Conservation (phyloP, 2,888 invertebrate genomes). For the Dicranocentrus wangi region DNA sequence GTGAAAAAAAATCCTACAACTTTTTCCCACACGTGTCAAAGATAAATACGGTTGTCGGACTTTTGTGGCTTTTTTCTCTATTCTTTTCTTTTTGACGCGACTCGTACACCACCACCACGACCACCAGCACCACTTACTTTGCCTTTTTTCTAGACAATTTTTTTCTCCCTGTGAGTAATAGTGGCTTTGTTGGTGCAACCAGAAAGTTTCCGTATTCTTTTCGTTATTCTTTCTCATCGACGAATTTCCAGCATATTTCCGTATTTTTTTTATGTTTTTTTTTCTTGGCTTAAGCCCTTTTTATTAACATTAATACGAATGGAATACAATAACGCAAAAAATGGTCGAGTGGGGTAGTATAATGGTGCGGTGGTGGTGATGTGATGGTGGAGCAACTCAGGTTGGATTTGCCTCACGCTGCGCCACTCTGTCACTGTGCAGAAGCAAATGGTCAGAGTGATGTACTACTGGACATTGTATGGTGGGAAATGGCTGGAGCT, state of each 20-base stretch:
- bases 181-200: not conserved
- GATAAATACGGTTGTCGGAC: conserved; percentile 45
- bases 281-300: not conserved
- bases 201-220: not conserved
- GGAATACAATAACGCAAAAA: not conserved
- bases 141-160: too few relatives aligned
- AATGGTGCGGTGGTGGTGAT: too few relatives aligned
- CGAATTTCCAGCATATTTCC: not conserved
- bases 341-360: not conserved
- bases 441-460: not conserved
- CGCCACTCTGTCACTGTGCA: not conserved
- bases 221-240: not conserved
- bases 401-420: conserved; percentile 23
- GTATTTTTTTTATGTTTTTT: not conserved
- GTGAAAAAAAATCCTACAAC: conserved; percentile 4
- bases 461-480: not conserved
- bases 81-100: conserved; percentile 2
- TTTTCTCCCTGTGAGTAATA: too few relatives aligned
- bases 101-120: not conserved
- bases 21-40: conserved; percentile 56
- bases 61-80: conserved; percentile 42
- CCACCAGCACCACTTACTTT: too few relatives aligned
- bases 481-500: not conserved
- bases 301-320: conserved; percentile 24
- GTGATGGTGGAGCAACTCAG: not conserved